Evolutionary conservation across 2,888 invertebrate genomes (phyloP).

Genomic region (Micoletzkya japonica): DNA sequence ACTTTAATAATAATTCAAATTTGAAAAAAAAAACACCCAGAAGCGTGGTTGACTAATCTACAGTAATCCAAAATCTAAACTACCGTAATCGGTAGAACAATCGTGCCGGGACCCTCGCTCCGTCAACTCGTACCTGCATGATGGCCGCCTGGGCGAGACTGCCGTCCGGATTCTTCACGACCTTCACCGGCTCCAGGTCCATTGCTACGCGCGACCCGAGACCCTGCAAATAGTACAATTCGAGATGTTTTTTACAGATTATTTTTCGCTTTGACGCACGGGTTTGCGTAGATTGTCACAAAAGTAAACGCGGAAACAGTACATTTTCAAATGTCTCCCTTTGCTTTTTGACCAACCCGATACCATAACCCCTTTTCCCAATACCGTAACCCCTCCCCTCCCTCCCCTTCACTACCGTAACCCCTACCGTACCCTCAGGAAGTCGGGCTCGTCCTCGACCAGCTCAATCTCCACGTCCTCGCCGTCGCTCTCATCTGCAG

Average conservation of each 20-base stretch:
- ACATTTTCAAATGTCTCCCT: too few relatives aligned
- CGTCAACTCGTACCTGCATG: slow-evolving; percentile 78
- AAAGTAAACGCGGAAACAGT: too few relatives aligned
- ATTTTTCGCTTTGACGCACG: too few relatives aligned
- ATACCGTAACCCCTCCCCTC: too few relatives aligned
- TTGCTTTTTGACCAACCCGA: too few relatives aligned
- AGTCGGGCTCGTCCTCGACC: slow-evolving; percentile 97
- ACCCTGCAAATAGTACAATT: neutral
- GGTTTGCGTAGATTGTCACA: too few relatives aligned
- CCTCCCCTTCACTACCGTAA: slow-evolving; percentile 66
- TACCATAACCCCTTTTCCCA: too few relatives aligned
- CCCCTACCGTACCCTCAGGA: slow-evolving; percentile 71
- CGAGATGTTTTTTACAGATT: too few relatives aligned
- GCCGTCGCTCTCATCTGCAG: slow-evolving; percentile 71
- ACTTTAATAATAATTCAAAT: neutral
- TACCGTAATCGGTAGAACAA: too few relatives aligned
- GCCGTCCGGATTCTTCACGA: slow-evolving; percentile 86
- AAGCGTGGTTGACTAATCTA: neutral
- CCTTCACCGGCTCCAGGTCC: slow-evolving; percentile 64
- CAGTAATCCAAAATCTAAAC: neutral
- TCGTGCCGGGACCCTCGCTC: too few relatives aligned
- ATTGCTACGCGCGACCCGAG: slow-evolving; percentile 15
- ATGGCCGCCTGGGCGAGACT: slow-evolving; percentile 97
- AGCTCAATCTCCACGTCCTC: slow-evolving; percentile 97
- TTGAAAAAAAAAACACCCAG: neutral